Base-by-base conservation (phyloP, 2,888 invertebrate genomes). In the Erebia aethiops region DNA sequence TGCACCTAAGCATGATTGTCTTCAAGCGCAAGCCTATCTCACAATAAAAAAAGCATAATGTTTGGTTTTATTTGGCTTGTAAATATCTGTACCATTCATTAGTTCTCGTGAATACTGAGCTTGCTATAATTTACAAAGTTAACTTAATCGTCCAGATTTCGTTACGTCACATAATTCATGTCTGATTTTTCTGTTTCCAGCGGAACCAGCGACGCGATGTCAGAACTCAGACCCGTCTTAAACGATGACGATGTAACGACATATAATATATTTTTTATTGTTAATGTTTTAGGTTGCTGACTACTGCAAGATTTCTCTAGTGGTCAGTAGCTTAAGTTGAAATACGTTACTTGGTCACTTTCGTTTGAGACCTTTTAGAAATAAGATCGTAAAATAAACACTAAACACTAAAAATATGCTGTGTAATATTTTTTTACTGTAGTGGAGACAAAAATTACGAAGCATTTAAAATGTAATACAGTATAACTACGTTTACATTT, bases 301-400 rank as follows among this genome's bases (percentile, higher is more conserved):
- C 69, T 49, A 54, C 72, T 70, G 69, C 46, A 2, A 57, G 74
- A 77, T 77, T 76, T 77, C 76, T 75, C 74, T 73, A 71, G 67
- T 63, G 69, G 72, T 69, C 74, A 61, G 67, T 67, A 67, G 60
- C 63, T 35, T 52, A 41, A 57, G 67, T 58, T 21, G 26, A 26
- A 58, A 58, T 64, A 70, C 13, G n/a, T 43, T 54, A 69, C 65
- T 46, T 71, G 67, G 58, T 43, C 52, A 64, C 70, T 72, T 70
- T 74, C 67, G 67, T 71, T 69, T 43, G 54, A 54, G 16, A 54
- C 54, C 54, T 54, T 54, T 54, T 54, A 51, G 51, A 51, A 51
- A 51, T 54, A 18, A 9, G 8, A 54, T 10, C 3, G 14, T 52
- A n/a, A 51, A n/a, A 16, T 16, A 9, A 9, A 16, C 52, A 0